These are phyloP conservation scores for Nylanderia fulva DNA, from an alignment of 1,140 invertebrate genomes.

Conservation along the genomic window DNA sequence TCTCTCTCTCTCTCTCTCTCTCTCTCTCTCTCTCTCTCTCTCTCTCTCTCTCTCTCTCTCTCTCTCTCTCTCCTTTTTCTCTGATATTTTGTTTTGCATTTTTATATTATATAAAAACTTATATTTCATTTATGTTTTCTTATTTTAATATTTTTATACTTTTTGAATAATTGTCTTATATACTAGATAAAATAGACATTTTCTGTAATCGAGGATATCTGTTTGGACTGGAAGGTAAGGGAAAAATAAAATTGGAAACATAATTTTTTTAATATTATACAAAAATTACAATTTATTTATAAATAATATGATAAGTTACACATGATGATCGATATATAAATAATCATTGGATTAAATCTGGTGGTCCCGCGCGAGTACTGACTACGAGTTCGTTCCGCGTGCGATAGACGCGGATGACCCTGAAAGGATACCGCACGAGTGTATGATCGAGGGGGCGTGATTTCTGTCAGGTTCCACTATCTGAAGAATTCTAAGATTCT, in stretches of 20 bases:
- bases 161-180: neutral
- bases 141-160: neutral
- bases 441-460: constrained; percentile 50
- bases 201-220: too few species aligned
- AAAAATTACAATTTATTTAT: constrained; percentile 85
- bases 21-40: neutral
- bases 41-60: neutral
- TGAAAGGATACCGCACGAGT: constrained; percentile 58
- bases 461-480: constrained; percentile 57
- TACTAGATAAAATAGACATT: neutral
- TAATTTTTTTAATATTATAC: constrained; percentile 42
- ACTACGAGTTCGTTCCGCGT: constrained; percentile 78
- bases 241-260: neutral
- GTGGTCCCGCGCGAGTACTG: constrained; percentile 77
- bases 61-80: too few species aligned
- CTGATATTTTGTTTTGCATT: too few species aligned
- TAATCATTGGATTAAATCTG: constrained; percentile 84
- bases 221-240: neutral
- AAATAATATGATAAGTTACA: constrained; percentile 86
- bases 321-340: constrained; percentile 82
- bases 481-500: constrained; percentile 32
- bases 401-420: constrained; percentile 53
- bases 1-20: too few species aligned
- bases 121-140: neutral
- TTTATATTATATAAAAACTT: too few species aligned